phyloP scores from a whole-genome alignment of 1,140 invertebrate species.

The Brachionus koreanus region DNA sequence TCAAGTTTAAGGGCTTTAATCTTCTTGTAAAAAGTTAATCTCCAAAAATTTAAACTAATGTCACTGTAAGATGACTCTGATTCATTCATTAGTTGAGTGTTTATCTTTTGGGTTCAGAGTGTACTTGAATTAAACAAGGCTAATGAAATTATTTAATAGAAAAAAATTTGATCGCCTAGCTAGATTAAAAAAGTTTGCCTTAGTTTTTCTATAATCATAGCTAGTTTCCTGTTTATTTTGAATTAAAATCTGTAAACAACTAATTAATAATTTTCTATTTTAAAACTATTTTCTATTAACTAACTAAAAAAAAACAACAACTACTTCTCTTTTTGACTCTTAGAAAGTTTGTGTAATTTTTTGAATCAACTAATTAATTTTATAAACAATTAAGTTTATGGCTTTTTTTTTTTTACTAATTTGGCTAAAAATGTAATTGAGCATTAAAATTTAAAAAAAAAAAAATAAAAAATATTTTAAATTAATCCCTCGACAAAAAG shows the following conservation, averaged over 20 bases:
- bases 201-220: neutral
- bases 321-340: neutral
- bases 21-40: constrained; percentile 32
- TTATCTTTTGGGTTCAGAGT: neutral
- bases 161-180: neutral
- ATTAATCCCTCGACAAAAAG: constrained; percentile 5
- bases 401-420: neutral
- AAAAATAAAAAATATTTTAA: constrained; percentile 29
- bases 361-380: constrained; percentile 13
- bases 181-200: neutral
- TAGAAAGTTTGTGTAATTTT: neutral
- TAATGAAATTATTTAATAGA: constrained; percentile 7
- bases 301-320: neutral
- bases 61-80: neutral
- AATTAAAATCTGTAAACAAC: neutral
- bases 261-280: neutral
- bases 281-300: neutral
- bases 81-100: neutral
- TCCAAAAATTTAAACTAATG: constrained; percentile 28
- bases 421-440: neutral
- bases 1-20: constrained; percentile 28
- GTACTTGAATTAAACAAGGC: neutral
- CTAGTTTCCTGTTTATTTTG: neutral
- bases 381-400: constrained; percentile 23
- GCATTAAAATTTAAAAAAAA: neutral